Evolutionary conservation across 1,140 invertebrate genomes (phyloP).

Genomic region (Leptonema lineaticorne): DNA sequence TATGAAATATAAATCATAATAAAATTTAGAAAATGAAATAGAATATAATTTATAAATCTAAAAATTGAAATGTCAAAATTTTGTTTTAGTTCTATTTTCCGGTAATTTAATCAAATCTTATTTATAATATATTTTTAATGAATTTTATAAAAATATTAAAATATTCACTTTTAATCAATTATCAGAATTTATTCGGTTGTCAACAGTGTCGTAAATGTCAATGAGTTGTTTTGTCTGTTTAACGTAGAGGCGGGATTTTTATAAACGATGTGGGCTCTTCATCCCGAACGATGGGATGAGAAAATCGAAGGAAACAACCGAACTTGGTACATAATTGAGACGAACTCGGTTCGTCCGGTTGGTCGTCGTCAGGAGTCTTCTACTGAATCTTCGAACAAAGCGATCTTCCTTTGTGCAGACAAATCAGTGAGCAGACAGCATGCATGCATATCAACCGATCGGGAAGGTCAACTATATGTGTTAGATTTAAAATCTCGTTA

Average conservation of each 20-base stretch:
- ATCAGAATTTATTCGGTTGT: too few relatives aligned
- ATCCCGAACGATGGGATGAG: background rate
- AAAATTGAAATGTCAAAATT: too few relatives aligned
- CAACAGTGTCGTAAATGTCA: too few relatives aligned
- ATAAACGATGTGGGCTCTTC: background rate
- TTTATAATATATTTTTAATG: too few relatives aligned
- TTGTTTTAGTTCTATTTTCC: too few relatives aligned
- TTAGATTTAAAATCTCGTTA: conserved; percentile 58
- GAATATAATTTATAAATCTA: too few relatives aligned
- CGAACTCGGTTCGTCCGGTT: background rate
- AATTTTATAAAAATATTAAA: too few relatives aligned
- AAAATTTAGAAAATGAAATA: background rate
- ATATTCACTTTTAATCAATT: too few relatives aligned
- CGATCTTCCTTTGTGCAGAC: conserved; percentile 54
- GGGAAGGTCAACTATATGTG: conserved; percentile 45
- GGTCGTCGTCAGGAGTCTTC: background rate
- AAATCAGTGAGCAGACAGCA: conserved; percentile 60
- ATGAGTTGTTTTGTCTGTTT: background rate
- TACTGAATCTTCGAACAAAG: conserved; percentile 28
- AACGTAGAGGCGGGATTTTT: background rate
- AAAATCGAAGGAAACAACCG: background rate
- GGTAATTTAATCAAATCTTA: too few relatives aligned
- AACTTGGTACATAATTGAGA: background rate
- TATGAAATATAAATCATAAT: background rate
- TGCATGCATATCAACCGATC: conserved; percentile 47